Conservation (phyloP, 2,888 invertebrate genomes). For the Didymodactylos carnosus region DNA sequence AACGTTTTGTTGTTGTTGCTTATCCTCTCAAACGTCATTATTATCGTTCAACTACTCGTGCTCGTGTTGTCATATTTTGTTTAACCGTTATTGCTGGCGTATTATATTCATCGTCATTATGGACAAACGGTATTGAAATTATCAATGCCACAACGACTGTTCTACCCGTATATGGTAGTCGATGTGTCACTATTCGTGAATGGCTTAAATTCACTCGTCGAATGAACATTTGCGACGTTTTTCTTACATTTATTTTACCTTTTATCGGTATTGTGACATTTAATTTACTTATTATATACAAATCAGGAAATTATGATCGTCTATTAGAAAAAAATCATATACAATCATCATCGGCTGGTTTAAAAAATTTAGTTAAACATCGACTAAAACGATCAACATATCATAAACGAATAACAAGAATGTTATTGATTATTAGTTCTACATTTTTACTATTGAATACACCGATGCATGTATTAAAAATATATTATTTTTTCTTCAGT, state of each 20-base stretch:
- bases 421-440: constrained; percentile 2
- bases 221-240: background rate
- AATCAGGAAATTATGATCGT: background rate
- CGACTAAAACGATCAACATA: background rate
- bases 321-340: background rate
- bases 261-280: background rate
- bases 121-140: background rate
- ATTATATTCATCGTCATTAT: background rate
- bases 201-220: background rate
- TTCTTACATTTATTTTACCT: background rate
- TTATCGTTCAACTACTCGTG: background rate
- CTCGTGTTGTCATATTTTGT: background rate
- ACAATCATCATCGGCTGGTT: background rate
- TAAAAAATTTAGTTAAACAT: background rate
- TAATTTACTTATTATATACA: background rate
- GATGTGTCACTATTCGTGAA: background rate
- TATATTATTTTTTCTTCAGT: background rate
- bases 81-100: background rate
- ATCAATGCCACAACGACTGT: background rate
- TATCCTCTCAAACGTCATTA: background rate
- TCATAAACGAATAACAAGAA: constrained; percentile 7
- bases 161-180: background rate
- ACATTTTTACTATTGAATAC: constrained; percentile 9
- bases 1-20: background rate
- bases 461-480: constrained; percentile 8